phyloP scores from a whole-genome alignment of 2,888 invertebrate genomes.

The Pimpla rufipes region DNA sequence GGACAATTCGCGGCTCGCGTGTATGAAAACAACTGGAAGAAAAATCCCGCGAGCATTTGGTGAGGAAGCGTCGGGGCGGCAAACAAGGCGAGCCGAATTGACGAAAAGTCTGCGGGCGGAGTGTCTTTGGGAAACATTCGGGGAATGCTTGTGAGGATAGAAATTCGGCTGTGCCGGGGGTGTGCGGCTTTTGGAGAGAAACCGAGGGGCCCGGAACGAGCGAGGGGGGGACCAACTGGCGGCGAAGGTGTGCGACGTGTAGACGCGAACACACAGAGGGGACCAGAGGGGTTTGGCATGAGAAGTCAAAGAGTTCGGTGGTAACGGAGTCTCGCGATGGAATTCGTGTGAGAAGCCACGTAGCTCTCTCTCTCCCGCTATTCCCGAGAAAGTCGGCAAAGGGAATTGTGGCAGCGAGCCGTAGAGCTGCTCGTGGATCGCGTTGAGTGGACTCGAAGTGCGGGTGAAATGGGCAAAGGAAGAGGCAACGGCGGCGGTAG shows the following conservation, averaged over 20 bases:
- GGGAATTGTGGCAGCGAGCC: slow-evolving; percentile 30
- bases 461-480: slow-evolving; percentile 9
- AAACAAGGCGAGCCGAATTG: slow-evolving; percentile 46
- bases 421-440: slow-evolving; percentile 4
- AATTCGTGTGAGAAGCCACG: slow-evolving; percentile 41
- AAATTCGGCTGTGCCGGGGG: slow-evolving; percentile 24
- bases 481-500: neutral
- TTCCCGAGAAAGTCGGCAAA: slow-evolving; percentile 25
- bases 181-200: slow-evolving; percentile 18
- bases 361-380: no score
- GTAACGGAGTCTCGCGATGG: slow-evolving; percentile 50
- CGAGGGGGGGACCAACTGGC: neutral
- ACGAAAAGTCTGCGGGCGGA: slow-evolving; percentile 47
- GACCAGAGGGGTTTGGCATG: slow-evolving; percentile 35
- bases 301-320: slow-evolving; percentile 48
- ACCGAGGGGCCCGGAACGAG: neutral
- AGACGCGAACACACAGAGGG: neutral
- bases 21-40: neutral
- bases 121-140: slow-evolving; percentile 43
- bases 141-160: slow-evolving; percentile 42
- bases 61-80: slow-evolving; percentile 22
- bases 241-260: neutral
- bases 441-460: slow-evolving; percentile 22
- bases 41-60: slow-evolving; percentile 8
- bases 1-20: neutral